Base-by-base conservation (phyloP, 2,888 invertebrate species). In the Sinohyriopsis cumingii region DNA sequence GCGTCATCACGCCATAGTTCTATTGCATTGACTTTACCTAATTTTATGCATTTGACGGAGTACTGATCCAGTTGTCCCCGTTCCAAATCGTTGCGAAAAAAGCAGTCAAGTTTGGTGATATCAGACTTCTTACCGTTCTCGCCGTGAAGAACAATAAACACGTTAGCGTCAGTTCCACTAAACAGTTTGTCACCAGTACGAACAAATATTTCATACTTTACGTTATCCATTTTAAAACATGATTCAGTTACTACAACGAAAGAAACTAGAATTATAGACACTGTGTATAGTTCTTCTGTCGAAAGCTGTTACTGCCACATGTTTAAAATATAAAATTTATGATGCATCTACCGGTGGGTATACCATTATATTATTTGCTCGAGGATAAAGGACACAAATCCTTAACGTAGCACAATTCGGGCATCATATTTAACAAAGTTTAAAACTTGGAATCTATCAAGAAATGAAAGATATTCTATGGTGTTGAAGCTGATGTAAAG, bases 181-280 rank as follows among this genome's bases (percentile, higher is more conserved):
- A 88, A 86, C 65, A 88, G 88, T 45, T 88, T 84, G 78, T 91
- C 91, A 0, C 91, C 91, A 0, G 91, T 91, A 56, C 87, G 87
- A n/a, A 91, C 90, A 67, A 88, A 88, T 25, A 91, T 83, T 59
- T 79, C 68, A 66, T 79, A 84, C 57, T 77, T 74, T 22, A 76
- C 73, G 1, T 69, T 69, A 61, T 76, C 73, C 73, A 69, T 67
- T 67, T 55, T 56, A 20, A n/a, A 33, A 7, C 7, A 5, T 7
- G 6, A 7, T 45, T 3, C 45, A 15, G 45, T 45, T 45, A 45
- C 45, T 45, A 12, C 0, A 45, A 15, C 45, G 9, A 33, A 33
- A 9, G 9, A 33, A 33, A 6, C 33, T 33, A 33, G 9, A 9
- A 9, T 33, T 9, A 9, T 9, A 33, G 9, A 9, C 33, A 33